A percentile compares a stretch with the other conserved stretches of the same genome.
Conservation (phyloP, 2,888 invertebrate species). For the Bruchidius siliquastri region DNA sequence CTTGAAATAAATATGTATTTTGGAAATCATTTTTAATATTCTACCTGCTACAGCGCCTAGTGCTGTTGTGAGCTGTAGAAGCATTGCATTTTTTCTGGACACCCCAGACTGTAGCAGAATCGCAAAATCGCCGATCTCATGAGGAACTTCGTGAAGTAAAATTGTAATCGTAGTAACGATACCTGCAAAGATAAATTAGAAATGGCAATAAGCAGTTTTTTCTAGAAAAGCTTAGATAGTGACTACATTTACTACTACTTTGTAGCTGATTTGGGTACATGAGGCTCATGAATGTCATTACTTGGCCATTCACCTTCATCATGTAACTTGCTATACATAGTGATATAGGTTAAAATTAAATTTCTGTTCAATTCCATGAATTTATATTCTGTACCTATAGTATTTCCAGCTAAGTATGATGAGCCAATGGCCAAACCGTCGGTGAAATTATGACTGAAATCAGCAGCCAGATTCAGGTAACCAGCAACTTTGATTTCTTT, state of each 20-base stretch:
- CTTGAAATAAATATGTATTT: too few relatives aligned
- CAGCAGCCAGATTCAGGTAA: slow-evolving; percentile 95
- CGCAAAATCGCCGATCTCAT: slow-evolving; percentile 99
- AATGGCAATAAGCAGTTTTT: background rate
- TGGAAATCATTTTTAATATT: too few relatives aligned
- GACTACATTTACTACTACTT: too few relatives aligned
- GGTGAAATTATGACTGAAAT: slow-evolving; percentile 98
- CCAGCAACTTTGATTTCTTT: slow-evolving; percentile 76
- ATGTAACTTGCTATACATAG: too few relatives aligned
- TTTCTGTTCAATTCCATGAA: background rate
- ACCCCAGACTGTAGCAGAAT: slow-evolving; percentile 97
- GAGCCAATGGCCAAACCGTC: slow-evolving; percentile 99
- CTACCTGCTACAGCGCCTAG: slow-evolving; percentile 88
- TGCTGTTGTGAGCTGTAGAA: slow-evolving; percentile 90
- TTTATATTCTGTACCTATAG: slow-evolving; percentile 54
- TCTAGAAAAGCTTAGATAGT: too few relatives aligned
- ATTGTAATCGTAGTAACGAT: slow-evolving; percentile 93
- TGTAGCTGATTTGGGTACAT: background rate
- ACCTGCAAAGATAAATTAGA: slow-evolving; percentile 13
- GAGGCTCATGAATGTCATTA: too few relatives aligned
- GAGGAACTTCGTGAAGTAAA: slow-evolving; percentile 96
- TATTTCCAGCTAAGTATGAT: slow-evolving; percentile 88
- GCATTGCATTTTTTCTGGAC: slow-evolving; percentile 88
- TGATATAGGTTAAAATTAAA: background rate
- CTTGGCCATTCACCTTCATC: too few relatives aligned